These are phyloP conservation scores for Gymnosoma rotundatum DNA, from an alignment of 2,888 invertebrate genomes.

Conservation along the genomic window DNA sequence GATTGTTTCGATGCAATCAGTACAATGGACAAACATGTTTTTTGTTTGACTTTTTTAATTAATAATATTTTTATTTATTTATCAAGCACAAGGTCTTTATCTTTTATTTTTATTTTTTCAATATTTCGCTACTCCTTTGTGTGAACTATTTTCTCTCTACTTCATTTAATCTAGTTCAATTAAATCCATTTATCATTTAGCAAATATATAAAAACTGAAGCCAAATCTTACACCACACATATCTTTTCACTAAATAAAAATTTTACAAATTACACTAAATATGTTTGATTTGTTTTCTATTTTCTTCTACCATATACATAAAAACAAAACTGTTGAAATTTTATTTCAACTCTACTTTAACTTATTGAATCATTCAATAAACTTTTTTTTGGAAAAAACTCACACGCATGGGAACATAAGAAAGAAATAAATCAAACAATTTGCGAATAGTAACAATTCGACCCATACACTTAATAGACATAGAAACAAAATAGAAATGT, in stretches of 20 bases:
- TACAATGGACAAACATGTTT: no score
- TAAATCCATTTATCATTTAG: background rate
- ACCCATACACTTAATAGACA: background rate
- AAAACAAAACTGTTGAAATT: constrained; percentile 3
- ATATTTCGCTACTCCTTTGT: no score
- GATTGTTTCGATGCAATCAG: no score
- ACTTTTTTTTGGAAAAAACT: background rate
- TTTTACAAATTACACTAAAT: background rate
- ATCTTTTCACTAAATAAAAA: background rate
- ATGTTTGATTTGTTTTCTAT: constrained; percentile 31
- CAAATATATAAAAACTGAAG: background rate
- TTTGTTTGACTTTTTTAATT: no score
- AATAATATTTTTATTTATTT: no score
- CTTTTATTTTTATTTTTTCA: no score
- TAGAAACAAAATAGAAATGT: background rate
- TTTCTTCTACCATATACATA: background rate
- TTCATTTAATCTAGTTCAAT: background rate
- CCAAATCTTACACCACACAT: background rate
- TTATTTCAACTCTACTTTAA: constrained; percentile 26
- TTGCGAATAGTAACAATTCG: constrained; percentile 15
- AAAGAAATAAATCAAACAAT: constrained; percentile 46
- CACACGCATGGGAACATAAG: constrained; percentile 9
- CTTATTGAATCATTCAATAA: constrained; percentile 25
- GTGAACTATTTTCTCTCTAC: background rate
- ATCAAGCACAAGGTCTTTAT: no score